Base-by-base conservation (phyloP, 2,888 invertebrate genomes). In the Globia sparganii region DNA sequence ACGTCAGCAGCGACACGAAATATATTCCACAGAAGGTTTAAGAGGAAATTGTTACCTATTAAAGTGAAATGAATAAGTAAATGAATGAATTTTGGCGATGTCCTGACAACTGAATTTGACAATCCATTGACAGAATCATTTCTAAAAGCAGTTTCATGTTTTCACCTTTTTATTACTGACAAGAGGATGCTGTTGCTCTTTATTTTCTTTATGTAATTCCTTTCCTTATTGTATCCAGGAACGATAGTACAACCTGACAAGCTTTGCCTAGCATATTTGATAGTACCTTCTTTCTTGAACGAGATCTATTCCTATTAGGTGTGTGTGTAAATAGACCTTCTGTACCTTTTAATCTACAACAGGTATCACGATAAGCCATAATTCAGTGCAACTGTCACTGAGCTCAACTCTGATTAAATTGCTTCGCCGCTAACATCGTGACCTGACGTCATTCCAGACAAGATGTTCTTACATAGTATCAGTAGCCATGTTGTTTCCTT, bases 321-420 rank as follows among this genome's bases (percentile, higher is more conserved):
- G 25, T 25, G 2, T 58, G 8, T 8, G 64, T n/a, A 68, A 66
- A 21, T 34, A 68, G 56, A 67, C 15, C 72, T 85, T 80, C 70
- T 76, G 66, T 2, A 0, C 3, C 6, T 40, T 13, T 25, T 18
- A 53, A 71, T 28, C 13, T 0, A 11, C 34, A 59, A 11, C 37
- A 40, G 11, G 11, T 25, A 75, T 75, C 76, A 80, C 68, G 84
- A 84, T 80, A 82, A 77, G 59, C 81, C 65, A 86, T 92, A 92
- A 93, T 92, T 91, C 89, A 91, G 90, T 88, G 87, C 87, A 80
- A 92, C 91, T 95, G 94, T 94, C 94, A 93, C 92, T 92, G 90
- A 83, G 86, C 87, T 81, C 85, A 85, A 84, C 90, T 89, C 88
- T 92, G 92, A 94, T 94, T 93, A 93, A 91, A 94, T 92, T 92